Conservation (phyloP, 2,888 invertebrate species). For the Ochlodes sylvanus region DNA sequence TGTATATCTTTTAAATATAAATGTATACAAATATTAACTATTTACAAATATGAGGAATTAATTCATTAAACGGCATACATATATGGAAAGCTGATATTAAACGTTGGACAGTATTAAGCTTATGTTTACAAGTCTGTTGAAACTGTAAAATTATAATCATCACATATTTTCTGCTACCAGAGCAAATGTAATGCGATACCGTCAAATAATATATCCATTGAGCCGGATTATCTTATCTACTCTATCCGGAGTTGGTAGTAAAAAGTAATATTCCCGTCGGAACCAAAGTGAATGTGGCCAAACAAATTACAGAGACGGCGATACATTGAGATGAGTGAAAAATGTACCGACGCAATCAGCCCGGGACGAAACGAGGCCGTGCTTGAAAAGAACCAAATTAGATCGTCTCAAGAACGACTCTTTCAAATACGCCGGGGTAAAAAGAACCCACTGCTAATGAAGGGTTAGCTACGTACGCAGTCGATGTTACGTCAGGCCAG, state of each 20-base stretch:
- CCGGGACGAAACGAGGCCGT: slow-evolving; percentile 60
- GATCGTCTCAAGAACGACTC: slow-evolving; percentile 76
- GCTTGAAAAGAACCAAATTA: slow-evolving; percentile 82
- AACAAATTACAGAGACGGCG: slow-evolving; percentile 42
- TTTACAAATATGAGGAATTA: no score
- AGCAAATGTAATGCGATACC: not conserved
- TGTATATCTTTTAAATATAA: no score
- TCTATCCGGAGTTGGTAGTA: not conserved
- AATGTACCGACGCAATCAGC: slow-evolving; percentile 65
- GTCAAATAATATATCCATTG: not conserved
- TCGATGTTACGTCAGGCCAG: slow-evolving; percentile 28
- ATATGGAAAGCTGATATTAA: no score
- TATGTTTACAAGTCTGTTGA: no score
- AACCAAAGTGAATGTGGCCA: slow-evolving; percentile 8
- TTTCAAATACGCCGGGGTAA: slow-evolving; percentile 65
- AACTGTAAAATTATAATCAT: not conserved
- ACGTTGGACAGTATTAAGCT: no score
- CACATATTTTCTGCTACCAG: not conserved
- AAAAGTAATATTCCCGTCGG: slow-evolving; percentile 4
- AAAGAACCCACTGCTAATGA: slow-evolving; percentile 73
- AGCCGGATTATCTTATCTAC: not conserved
- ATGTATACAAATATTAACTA: no score
- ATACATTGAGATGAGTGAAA: slow-evolving; percentile 64
- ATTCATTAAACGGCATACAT: no score
- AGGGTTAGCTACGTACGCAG: slow-evolving; percentile 61